phyloP scores from a whole-genome alignment of 2,113 vertebrate genomes.

The Lota lota region DNA sequence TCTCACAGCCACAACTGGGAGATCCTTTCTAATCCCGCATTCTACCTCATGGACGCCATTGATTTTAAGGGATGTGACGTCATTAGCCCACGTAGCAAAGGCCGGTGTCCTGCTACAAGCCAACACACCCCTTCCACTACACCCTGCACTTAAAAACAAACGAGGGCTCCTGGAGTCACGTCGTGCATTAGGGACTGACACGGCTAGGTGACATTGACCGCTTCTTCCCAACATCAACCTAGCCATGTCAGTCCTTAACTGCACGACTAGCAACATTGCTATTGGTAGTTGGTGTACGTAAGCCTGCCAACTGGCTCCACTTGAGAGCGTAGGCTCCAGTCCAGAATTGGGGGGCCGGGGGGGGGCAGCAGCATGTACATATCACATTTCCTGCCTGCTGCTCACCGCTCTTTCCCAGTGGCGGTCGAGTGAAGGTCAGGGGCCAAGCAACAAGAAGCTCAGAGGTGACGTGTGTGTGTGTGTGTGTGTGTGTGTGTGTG shows the following conservation, averaged over 20 bases:
- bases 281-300: constrained; percentile 1
- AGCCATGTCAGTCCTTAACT: not conserved
- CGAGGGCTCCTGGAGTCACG: no score
- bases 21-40: no score
- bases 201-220: no score
- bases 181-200: no score
- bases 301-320: not conserved
- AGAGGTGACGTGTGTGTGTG: not conserved
- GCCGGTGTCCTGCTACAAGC: no score
- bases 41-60: no score
- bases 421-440: constrained; percentile 29
- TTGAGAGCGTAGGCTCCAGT: not conserved
- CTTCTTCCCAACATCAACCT: not conserved
- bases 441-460: not conserved
- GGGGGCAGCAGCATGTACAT: constrained; percentile 11
- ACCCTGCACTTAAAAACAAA: no score
- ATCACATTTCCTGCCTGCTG: constrained; percentile 40
- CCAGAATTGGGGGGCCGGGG: not conserved
- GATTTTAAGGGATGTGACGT: no score
- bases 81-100: no score
- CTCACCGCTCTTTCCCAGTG: constrained; percentile 31
- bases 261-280: not conserved
- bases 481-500: no score
- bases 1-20: no score
- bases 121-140: no score